Evolutionary conservation across 2,888 invertebrate genomes (phyloP), one percentile per base, ranked within the genome.

Genomic region (Ophion ventricosus): DNA sequence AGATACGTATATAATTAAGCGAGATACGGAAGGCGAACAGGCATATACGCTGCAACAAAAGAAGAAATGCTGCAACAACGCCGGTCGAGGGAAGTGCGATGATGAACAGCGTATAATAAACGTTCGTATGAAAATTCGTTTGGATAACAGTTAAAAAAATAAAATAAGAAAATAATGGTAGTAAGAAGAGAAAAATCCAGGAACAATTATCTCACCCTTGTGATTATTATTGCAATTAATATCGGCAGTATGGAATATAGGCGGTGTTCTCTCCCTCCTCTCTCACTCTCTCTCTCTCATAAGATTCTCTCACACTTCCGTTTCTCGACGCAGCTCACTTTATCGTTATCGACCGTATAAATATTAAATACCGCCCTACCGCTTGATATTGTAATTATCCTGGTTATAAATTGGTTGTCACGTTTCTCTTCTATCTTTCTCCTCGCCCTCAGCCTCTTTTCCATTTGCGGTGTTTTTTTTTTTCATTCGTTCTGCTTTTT

Each of bases 371-470:
- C 84, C 84, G 83, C 85, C 76, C 78, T 85, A 84, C 73, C 59
- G 77, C 88, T 90, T 92, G 90, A 92, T 92, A 92, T 92, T 92
- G 91, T 91, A 92, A 92, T 92, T 92, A 92, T 91, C 90, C 86
- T 86, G 88, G 90, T 92, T 91, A 91, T 92, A 92, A 92, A 93
- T 92, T 90, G 91, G 90, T 90, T 90, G 91, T 92, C 92, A 91
- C 89, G 87, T 90, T 91, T 91, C 91, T 78, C 73, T 70, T 63
- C 35, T 64, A 72, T 56, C 66, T 56, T 67, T 72, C 69, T 25
- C 70, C 57, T 54, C 64, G 43, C 63, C 20, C 49, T 76, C 66
- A 23, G 29, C n/a, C n/a, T 76, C 23, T 59, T 75, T 49, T 25
- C 64, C 43, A 49, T 67, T 67, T 20, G 17, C 40, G 25, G 17